Evolutionary conservation across 1,140 invertebrate genomes (phyloP), one percentile per base, ranked within the genome.

Genomic region (Ceratina japonica): DNA sequence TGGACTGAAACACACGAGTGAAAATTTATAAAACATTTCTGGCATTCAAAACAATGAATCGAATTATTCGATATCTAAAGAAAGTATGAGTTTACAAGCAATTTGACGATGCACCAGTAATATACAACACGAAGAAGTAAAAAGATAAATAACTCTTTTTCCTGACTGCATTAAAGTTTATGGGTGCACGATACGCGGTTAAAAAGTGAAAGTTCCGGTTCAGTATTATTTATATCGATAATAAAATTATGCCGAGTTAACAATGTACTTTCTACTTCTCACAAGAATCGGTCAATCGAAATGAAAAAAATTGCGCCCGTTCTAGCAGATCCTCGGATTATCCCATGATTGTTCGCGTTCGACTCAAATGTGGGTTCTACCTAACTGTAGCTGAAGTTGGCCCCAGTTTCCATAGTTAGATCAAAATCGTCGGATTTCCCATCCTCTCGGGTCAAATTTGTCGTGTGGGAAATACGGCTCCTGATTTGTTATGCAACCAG

Each of bases 341-440:
- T 78, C 75, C 51, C 75, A 72, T 78, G 69, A 78, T 78, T 78
- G 69, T 78, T 78, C 69, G 10, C 5, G 37, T 44, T 10, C 37
- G 24, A 52, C 22, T 22, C 18, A 27, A 61, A 31, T 51, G 68
- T 49, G 27, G 37, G 37, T 44, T 44, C 37, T 44, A 68, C 22
- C 27, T 44, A 68, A 20, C 27, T n/a, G 18, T 77, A 77, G 71
- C 71, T 62, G 66, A 77, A 54, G 37, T n/a, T 68, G 49, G 0
- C 49, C 22, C 61, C 68, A 63, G 59, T 78, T 78, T 78, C 69
- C 69, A 72, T 59, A 31, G 49, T 63, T 16, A 72, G 75, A 78
- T 78, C 69, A 56, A 63, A 78, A 78, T 78, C 75, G 71, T 74
- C 51, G 37, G 16, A 52, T 79, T 79, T 79, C 71, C 77, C 77